A percentile compares a stretch with the other conserved stretches of the same genome.
These are phyloP conservation scores for Diplogasteroides magnus DNA, from an alignment of 1,140 invertebrate species.

Conservation along the genomic window DNA sequence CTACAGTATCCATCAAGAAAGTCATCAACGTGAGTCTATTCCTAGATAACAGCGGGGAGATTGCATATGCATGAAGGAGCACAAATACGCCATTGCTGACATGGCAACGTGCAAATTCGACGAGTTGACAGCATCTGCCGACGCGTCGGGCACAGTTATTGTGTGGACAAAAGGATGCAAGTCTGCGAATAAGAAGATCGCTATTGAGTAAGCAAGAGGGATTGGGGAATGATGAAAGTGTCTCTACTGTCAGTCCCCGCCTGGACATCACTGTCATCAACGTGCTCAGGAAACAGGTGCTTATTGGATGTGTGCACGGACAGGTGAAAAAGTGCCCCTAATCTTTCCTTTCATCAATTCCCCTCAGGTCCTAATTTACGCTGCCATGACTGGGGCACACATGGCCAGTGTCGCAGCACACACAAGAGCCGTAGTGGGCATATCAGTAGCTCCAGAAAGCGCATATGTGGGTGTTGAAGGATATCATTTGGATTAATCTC, in stretches of 20 bases:
- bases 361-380: slow-evolving; percentile 17
- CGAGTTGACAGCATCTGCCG: slow-evolving; percentile 17
- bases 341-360: no score
- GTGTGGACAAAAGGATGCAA: slow-evolving; percentile 24
- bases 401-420: slow-evolving; percentile 27
- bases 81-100: slow-evolving; percentile 14
- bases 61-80: slow-evolving; percentile 12
- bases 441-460: slow-evolving; percentile 27
- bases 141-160: slow-evolving; percentile 12
- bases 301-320: slow-evolving; percentile 14
- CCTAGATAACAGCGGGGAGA: background rate
- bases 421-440: slow-evolving; percentile 14
- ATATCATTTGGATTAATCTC: no score
- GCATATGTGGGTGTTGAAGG: slow-evolving; percentile 17
- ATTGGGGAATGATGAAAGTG: background rate
- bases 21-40: background rate
- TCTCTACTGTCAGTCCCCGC: slow-evolving; percentile 2
- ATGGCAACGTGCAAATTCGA: slow-evolving; percentile 26
- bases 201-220: slow-evolving; percentile 6
- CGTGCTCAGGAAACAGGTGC: slow-evolving; percentile 24
- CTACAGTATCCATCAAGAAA: background rate
- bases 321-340: no score
- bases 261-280: slow-evolving; percentile 27
- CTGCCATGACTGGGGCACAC: slow-evolving; percentile 5
- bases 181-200: slow-evolving; percentile 10